Evolutionary conservation across 2,113 vertebrate genomes (phyloP).

Genomic region (Irena cyanogastra): DNA sequence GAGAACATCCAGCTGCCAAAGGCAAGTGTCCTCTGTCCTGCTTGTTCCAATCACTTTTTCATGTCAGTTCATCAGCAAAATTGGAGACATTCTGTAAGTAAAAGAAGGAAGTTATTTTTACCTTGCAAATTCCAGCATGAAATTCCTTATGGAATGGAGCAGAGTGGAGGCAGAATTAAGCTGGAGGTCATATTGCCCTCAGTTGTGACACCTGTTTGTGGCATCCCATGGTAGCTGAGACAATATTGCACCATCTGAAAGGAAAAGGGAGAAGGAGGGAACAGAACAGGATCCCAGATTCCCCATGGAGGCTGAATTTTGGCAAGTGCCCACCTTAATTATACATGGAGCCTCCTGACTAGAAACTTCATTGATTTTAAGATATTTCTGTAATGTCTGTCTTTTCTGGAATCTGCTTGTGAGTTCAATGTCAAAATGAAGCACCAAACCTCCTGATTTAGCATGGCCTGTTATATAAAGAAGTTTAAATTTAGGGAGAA

Average conservation of each 20-base stretch:
- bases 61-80: neutral
- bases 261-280: neutral
- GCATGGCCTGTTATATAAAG: neutral
- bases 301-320: neutral
- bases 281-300: neutral
- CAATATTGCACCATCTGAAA: neutral
- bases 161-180: neutral
- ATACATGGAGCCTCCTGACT: neutral
- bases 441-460: neutral
- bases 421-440: neutral
- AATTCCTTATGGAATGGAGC: neutral
- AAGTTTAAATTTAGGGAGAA: neutral
- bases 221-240: neutral
- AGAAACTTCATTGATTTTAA: neutral
- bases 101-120: neutral
- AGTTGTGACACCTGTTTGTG: neutral
- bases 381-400: neutral
- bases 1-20: constrained; percentile 69
- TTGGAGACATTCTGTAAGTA: neutral
- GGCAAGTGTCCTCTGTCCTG: constrained; percentile 48
- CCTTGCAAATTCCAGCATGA: neutral
- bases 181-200: neutral
- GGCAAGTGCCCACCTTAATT: neutral
- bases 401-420: neutral
- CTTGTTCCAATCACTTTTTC: neutral